Conservation (phyloP, 2,888 invertebrate genomes). For the Pilophorus perplexus region DNA sequence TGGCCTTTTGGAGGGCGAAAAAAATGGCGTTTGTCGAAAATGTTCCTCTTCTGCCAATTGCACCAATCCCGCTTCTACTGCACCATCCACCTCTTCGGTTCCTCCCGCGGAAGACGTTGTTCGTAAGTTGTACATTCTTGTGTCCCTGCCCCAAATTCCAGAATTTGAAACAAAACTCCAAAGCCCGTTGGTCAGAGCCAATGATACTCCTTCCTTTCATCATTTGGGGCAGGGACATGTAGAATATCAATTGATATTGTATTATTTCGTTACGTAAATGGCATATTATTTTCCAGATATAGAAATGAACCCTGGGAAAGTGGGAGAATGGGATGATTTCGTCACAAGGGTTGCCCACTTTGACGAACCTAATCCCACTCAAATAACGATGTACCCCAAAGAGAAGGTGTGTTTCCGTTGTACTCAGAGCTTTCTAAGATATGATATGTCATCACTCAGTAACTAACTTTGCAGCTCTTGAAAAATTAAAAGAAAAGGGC, state of each 20-base stretch:
- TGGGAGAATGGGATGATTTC: constrained; percentile 57
- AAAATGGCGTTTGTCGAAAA: too few relatives aligned
- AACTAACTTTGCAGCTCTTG: too few relatives aligned
- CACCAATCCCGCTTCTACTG: too few relatives aligned
- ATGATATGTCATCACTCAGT: too few relatives aligned
- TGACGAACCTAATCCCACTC: constrained; percentile 62
- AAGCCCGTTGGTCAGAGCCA: not conserved
- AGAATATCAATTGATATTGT: not conserved
- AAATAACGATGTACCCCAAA: constrained; percentile 68
- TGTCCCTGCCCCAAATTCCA: too few relatives aligned
- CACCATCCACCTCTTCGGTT: too few relatives aligned
- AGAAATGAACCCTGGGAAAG: constrained; percentile 49
- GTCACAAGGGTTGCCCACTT: constrained; percentile 60
- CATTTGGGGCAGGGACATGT: too few relatives aligned
- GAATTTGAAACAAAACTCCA: not conserved
- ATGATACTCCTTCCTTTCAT: too few relatives aligned
- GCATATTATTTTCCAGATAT: constrained; percentile 26
- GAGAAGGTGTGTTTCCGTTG: constrained; percentile 54
- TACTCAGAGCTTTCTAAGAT: too few relatives aligned
- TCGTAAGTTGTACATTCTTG: not conserved
- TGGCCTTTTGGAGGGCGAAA: too few relatives aligned
- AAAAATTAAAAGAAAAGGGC: too few relatives aligned
- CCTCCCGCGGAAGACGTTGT: not conserved
- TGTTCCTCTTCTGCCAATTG: too few relatives aligned
- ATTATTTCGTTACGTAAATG: not conserved